Evolutionary conservation across 2,888 invertebrate species (phyloP), one percentile per base, ranked within the genome.

Genomic region (Sialis fuliginosa): DNA sequence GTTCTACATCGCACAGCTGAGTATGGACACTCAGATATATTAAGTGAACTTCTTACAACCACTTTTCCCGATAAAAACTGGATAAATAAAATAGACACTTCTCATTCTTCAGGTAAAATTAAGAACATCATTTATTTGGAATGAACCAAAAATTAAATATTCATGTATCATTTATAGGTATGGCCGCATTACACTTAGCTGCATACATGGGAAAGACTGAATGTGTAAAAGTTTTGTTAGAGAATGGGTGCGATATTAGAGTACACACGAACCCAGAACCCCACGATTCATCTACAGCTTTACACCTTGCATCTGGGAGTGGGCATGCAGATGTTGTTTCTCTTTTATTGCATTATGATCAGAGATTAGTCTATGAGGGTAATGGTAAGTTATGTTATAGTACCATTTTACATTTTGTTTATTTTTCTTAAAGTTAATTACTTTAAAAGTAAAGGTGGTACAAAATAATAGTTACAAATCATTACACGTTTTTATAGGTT

Each of bases 1-100:
- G 69, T 77, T 42, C 61, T 79, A n/a, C 77, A 78, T 52, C 60
- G 72, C 48, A 76, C 78, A 34, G 70, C 75, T 39, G 71, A 70
- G 53, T 58, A 66, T 51, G 75, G 76, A 0, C 66, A 72, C 49
- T 52, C 65, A 12, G 68, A 70, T 46, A 72, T 76, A 54, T 65
- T 79, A 7, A 67, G 67, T 56, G 59, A 65, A 30, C 60, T 79
- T 40, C 55, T 78, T 32, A 64, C 66, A 55, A 56, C 66, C 22
- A 22, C 22, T 22, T 22, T 22, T 22, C 22, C 22, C 12, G 54
- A 66, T 12, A n/a, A 10, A 8, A 9, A 33, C 6, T 44, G 33
- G 13, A 13, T 44, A 32, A 33, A 44, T 6, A 34, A 44, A 35
- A 34, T 34, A 13, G 44, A 44, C 22, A 44, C 34, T 9, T 13